Conservation (phyloP, 2,888 invertebrate genomes). For the Sipha maydis region DNA sequence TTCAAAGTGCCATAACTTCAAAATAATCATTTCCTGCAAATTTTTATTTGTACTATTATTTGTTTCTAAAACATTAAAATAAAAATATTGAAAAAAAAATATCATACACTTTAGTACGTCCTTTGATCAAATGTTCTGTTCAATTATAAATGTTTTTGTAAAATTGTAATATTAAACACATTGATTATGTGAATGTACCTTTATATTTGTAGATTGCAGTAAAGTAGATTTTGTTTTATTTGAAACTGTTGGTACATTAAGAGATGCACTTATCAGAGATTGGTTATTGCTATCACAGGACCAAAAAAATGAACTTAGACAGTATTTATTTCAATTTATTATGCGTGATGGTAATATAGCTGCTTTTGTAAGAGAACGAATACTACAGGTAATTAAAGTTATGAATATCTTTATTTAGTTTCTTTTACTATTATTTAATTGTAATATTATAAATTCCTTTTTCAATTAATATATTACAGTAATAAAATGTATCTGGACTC, state of each 20-base stretch:
- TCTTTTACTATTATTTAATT: background rate
- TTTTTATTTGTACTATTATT: too few species aligned
- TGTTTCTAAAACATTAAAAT: too few species aligned
- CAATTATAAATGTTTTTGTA: too few species aligned
- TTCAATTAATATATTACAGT: background rate
- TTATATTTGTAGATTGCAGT: constrained; percentile 71
- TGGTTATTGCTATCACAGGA: constrained; percentile 79
- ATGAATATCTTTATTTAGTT: background rate
- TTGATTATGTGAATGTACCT: background rate
- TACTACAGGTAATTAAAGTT: constrained; percentile 72
- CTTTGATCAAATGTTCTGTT: too few species aligned
- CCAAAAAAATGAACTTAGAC: constrained; percentile 77
- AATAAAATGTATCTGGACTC: background rate
- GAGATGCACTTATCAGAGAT: constrained; percentile 84
- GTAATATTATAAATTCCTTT: background rate
- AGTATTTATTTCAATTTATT: constrained; percentile 83
- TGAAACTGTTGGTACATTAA: constrained; percentile 85
- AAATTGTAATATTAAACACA: too few species aligned
- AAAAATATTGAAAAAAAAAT: too few species aligned
- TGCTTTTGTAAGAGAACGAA: constrained; percentile 80
- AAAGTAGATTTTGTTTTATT: constrained; percentile 84
- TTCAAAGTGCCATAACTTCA: too few species aligned
- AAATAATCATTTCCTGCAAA: too few species aligned
- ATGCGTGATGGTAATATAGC: constrained; percentile 75
- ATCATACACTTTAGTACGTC: too few species aligned